phyloP scores from a whole-genome alignment of 2,113 vertebrate species.

The Marmota monax region DNA sequence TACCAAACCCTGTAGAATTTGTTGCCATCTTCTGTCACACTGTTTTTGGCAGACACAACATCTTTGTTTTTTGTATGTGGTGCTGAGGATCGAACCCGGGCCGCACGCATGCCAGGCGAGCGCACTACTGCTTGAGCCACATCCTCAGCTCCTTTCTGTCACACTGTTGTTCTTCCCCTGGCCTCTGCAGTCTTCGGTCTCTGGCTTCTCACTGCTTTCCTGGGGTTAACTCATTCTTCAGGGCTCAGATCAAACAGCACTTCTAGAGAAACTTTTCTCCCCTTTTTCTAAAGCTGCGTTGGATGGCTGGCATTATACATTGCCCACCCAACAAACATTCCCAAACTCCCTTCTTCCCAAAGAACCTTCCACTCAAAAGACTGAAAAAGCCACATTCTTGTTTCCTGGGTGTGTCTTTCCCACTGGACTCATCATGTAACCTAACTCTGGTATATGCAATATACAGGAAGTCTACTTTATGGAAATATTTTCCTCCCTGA shows the following conservation, averaged over 20 bases:
- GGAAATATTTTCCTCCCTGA: neutral
- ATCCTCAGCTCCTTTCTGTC: neutral
- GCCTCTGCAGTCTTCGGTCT: neutral
- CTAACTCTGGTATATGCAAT: neutral
- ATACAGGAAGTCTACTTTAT: neutral
- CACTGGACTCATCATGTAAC: neutral
- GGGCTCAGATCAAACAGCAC: neutral
- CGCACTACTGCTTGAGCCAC: too few species aligned
- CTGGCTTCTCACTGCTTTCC: neutral
- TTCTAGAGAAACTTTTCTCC: neutral
- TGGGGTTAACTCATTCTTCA: neutral
- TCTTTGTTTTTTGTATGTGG: too few species aligned
- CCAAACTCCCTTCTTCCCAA: neutral
- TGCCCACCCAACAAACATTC: neutral
- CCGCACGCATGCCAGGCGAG: too few species aligned
- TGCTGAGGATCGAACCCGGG: too few species aligned
- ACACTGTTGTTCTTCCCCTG: neutral
- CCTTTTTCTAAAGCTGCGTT: neutral
- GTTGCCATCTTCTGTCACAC: neutral
- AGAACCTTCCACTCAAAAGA: neutral
- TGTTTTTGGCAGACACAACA: too few species aligned
- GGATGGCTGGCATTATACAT: neutral
- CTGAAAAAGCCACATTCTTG: neutral
- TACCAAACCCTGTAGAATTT: neutral
- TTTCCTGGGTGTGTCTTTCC: neutral